phyloP scores from a whole-genome alignment of 2,797 vertebrate species.

The Halcyon badia region DNA sequence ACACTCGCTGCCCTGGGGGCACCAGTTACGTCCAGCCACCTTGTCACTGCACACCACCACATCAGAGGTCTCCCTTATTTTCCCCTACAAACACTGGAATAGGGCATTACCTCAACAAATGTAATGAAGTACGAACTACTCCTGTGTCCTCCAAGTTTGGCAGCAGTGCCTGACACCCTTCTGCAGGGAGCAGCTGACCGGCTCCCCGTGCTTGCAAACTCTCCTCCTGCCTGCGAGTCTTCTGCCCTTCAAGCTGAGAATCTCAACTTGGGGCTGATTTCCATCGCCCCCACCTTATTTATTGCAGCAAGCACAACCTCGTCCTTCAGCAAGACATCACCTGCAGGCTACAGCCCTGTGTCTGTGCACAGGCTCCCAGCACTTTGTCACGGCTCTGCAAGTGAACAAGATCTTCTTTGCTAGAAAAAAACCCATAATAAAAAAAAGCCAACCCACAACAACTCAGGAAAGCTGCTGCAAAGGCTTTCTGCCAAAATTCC shows the following conservation, averaged over 20 bases:
- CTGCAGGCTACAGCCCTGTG: background rate
- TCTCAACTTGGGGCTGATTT: background rate
- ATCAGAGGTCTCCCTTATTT: background rate
- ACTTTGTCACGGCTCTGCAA: background rate
- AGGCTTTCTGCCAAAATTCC: background rate
- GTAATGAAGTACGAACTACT: background rate
- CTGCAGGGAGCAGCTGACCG: background rate
- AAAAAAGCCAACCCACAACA: too few species aligned
- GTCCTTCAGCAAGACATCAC: background rate
- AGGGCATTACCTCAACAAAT: background rate
- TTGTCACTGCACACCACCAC: background rate
- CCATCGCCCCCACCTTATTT: background rate
- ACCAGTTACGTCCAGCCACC: background rate
- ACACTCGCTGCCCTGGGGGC: background rate
- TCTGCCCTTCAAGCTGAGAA: background rate
- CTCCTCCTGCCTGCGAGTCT: background rate
- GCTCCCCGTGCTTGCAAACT: fast-evolving
- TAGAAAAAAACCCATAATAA: background rate
- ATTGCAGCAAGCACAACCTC: background rate
- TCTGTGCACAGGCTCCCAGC: background rate
- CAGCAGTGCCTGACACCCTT: background rate
- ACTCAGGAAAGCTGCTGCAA: background rate
- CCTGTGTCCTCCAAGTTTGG: fast-evolving
- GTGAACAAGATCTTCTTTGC: background rate
- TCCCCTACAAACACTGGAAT: background rate